phyloP scores from a whole-genome alignment of 2,888 invertebrate species.

The Tethea ocularis region DNA sequence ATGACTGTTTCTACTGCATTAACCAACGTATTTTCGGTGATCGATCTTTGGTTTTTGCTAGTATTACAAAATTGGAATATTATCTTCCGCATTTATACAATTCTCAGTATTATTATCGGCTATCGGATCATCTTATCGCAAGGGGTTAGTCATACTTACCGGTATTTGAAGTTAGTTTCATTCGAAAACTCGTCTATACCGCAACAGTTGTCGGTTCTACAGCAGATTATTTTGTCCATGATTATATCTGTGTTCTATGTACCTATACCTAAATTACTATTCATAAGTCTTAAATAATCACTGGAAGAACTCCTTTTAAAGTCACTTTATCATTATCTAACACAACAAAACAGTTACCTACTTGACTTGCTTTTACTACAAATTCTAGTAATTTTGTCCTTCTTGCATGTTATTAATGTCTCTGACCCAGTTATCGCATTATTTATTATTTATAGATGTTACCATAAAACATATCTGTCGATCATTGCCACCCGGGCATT shows the following conservation, averaged over 20 bases:
- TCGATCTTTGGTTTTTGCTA: conserved; percentile 39
- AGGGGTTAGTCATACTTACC: not conserved
- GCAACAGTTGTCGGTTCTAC: not conserved
- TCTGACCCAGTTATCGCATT: conserved; percentile 42
- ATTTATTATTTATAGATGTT: conserved; percentile 38
- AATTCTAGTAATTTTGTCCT: not conserved
- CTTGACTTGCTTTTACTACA: not conserved
- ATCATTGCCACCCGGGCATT: conserved; percentile 64
- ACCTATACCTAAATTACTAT: not conserved
- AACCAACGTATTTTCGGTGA: conserved; percentile 33
- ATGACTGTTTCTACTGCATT: conserved; percentile 41
- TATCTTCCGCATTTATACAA: not conserved
- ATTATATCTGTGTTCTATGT: not conserved
- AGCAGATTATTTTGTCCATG: not conserved
- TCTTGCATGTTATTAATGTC: conserved; percentile 8
- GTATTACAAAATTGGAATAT: not conserved
- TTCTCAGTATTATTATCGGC: not conserved
- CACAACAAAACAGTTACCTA: not conserved
- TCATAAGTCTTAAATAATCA: too few species aligned
- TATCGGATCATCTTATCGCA: not conserved
- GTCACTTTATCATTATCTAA: too few species aligned
- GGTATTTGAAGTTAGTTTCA: not conserved
- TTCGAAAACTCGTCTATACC: not conserved
- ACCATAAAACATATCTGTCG: conserved; percentile 39
- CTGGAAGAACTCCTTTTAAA: too few species aligned